These are phyloP conservation scores for Oxyura jamaicensis DNA, from an alignment of 2,113 vertebrate genomes.

Conservation along the genomic window DNA sequence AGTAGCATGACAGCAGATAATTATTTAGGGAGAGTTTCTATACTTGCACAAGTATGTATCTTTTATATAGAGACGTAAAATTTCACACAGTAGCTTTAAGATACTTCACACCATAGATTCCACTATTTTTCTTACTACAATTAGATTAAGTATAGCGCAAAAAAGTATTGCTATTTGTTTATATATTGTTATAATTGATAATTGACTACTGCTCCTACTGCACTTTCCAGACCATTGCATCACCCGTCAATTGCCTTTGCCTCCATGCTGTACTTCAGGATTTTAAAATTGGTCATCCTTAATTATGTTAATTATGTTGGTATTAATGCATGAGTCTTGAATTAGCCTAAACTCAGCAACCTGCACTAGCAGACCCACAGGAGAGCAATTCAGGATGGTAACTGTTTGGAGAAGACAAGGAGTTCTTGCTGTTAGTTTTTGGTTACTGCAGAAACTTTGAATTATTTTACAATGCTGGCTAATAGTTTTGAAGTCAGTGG, in stretches of 20 bases:
- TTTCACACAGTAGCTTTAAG: not conserved
- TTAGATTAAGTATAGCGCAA: not conserved
- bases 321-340: not conserved
- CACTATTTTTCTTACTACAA: not conserved
- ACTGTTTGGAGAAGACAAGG: not conserved
- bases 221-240: not conserved
- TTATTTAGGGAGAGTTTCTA: not conserved
- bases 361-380: not conserved
- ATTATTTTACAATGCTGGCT: not conserved
- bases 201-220: not conserved
- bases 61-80: not conserved
- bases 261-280: not conserved
- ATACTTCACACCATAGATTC: not conserved
- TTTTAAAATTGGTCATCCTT: not conserved
- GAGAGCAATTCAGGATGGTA: not conserved
- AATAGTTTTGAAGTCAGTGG: not conserved
- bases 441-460: not conserved
- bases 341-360: conserved; percentile 1
- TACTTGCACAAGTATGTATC: no score
- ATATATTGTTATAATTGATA: not conserved
- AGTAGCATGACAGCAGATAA: not conserved
- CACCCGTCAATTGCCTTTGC: not conserved
- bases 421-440: not conserved
- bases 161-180: not conserved
- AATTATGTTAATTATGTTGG: not conserved